Conservation (phyloP, 1,140 invertebrate genomes). For the Thaumetopoea pityocampa region DNA sequence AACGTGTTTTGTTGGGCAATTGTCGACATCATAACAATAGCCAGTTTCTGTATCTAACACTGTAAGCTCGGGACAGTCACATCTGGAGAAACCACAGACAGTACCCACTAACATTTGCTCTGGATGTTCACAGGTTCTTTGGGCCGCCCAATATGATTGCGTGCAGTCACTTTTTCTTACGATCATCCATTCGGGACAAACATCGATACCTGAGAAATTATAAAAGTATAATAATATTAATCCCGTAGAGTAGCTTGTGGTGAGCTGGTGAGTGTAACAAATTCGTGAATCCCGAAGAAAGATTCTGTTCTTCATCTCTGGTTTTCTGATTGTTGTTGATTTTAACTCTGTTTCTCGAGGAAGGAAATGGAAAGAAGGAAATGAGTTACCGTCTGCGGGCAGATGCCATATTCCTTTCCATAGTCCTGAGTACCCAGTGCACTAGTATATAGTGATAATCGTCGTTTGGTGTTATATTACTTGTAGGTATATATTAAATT, state of each 20-base stretch:
- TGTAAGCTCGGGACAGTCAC: conserved; percentile 37
- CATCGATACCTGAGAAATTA: conserved; percentile 29
- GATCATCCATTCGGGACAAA: conserved; percentile 39
- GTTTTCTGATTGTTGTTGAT: no score
- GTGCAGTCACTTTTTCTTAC: conserved; percentile 28
- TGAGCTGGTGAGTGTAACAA: not conserved
- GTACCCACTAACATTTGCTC: conserved; percentile 29
- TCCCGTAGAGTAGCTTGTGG: not conserved
- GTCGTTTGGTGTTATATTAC: no score
- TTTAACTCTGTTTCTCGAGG: no score
- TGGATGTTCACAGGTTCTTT: conserved; percentile 37
- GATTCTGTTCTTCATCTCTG: no score
- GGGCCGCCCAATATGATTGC: conserved; percentile 30
- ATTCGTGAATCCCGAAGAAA: no score
- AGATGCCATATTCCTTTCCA: no score
- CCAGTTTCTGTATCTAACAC: conserved; percentile 40
- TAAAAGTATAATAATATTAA: not conserved
- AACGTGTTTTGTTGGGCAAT: conserved; percentile 34
- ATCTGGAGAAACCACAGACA: conserved; percentile 39
- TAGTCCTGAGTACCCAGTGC: no score
- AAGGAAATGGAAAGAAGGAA: no score
- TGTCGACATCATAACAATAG: conserved; percentile 40
- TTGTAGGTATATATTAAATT: no score
- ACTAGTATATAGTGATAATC: no score
- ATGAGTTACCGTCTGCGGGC: no score